These are phyloP conservation scores for Hypomesus transpacificus DNA, from an alignment of 2,113 vertebrate genomes.

Conservation along the genomic window DNA sequence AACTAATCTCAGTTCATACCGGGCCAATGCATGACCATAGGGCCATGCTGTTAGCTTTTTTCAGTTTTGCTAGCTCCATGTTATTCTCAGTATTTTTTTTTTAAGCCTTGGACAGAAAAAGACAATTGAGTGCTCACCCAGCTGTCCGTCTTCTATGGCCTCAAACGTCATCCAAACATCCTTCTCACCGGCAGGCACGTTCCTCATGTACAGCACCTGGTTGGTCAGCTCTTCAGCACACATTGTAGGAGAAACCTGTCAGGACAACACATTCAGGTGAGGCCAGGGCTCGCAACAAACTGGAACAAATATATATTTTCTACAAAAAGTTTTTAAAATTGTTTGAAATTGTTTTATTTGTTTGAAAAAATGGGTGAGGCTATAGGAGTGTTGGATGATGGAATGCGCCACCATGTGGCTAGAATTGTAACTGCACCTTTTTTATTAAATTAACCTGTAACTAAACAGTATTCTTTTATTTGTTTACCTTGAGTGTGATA, in stretches of 20 bases:
- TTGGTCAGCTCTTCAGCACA: slow-evolving; percentile 94
- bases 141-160: slow-evolving; percentile 87
- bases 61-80: neutral
- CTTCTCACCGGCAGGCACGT: slow-evolving; percentile 74
- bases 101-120: neutral
- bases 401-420: slow-evolving; percentile 30
- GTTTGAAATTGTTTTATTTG: neutral
- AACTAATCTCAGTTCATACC: no score
- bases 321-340: no score
- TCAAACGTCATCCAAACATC: slow-evolving; percentile 95
- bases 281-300: no score
- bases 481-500: slow-evolving; percentile 87
- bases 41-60: no score
- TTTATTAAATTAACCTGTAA: neutral
- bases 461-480: neutral
- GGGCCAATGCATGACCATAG: no score
- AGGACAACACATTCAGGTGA: neutral
- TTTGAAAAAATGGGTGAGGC: neutral
- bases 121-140: slow-evolving; percentile 80
- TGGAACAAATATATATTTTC: no score
- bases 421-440: slow-evolving; percentile 18
- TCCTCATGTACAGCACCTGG: slow-evolving; percentile 94
- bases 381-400: neutral
- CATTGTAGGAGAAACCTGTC: slow-evolving; percentile 91
- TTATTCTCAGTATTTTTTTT: slow-evolving; percentile 1